phyloP scores from a whole-genome alignment of 2,113 vertebrate species.

The Leptobrachium ailaonicum region DNA sequence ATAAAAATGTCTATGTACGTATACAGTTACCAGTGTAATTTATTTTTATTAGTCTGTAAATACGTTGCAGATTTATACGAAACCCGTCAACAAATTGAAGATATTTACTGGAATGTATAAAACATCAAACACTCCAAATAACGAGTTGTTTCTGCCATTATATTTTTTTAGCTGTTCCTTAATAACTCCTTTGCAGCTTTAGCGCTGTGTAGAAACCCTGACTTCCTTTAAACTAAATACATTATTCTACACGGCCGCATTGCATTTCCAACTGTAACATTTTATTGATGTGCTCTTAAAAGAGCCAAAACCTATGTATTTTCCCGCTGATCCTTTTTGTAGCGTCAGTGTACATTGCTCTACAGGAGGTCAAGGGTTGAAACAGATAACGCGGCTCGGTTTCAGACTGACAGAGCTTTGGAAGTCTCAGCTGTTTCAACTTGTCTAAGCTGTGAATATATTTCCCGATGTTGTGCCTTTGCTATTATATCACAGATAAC shows the following conservation, averaged over 20 bases:
- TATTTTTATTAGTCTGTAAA: background rate
- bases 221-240: constrained; percentile 45
- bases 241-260: constrained; percentile 41
- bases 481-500: no score
- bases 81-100: constrained; percentile 3
- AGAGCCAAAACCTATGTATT: constrained; percentile 21
- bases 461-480: background rate
- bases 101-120: constrained; percentile 10
- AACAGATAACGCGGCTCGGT: background rate
- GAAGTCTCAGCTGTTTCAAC: background rate
- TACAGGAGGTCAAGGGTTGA: constrained; percentile 5
- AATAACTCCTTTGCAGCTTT: constrained; percentile 42
- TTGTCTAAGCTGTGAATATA: background rate
- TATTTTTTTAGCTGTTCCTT: constrained; percentile 39
- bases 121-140: constrained; percentile 29
- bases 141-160: constrained; percentile 38
- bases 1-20: background rate
- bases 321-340: constrained; percentile 1
- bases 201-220: constrained; percentile 31
- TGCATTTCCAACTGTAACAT: constrained; percentile 43
- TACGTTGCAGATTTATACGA: constrained; percentile 19
- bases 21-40: background rate
- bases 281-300: constrained; percentile 43
- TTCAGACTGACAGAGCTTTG: constrained; percentile 14
- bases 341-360: constrained; percentile 9